Conservation (phyloP, 2,888 invertebrate genomes). For the Lasioglossum pauxillum region DNA sequence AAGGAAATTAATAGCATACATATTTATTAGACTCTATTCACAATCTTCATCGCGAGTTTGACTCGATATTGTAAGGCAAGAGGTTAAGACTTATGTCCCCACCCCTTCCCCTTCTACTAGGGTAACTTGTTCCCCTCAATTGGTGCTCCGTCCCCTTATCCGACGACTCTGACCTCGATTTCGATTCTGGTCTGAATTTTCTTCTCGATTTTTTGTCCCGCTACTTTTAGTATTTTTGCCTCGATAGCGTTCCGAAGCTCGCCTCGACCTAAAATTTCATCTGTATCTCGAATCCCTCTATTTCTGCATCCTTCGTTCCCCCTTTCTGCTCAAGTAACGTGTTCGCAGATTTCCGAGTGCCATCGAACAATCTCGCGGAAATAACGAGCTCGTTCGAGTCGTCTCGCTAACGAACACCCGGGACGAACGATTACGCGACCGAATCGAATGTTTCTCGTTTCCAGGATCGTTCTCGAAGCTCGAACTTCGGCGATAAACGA, state of each 20-base stretch:
- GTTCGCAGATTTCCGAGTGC: slow-evolving; percentile 24
- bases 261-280: background rate
- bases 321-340: slow-evolving; percentile 8
- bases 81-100: no score
- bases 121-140: no score
- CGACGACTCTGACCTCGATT: no score
- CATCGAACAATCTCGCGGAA: slow-evolving; percentile 19
- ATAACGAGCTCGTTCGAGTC: slow-evolving; percentile 14
- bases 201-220: background rate
- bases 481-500: background rate
- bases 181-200: no score
- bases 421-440: background rate
- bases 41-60: no score
- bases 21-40: no score
- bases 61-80: no score
- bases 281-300: background rate
- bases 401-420: background rate
- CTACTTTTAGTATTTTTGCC: background rate
- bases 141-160: no score
- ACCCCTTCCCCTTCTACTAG: no score
- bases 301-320: background rate
- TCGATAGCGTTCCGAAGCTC: background rate
- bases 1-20: no score
- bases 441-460: background rate
- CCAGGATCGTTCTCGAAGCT: background rate